Evolutionary conservation across 2,113 vertebrate genomes (phyloP), one percentile per base, ranked within the genome.

Genomic region (Myodes glareolus): DNA sequence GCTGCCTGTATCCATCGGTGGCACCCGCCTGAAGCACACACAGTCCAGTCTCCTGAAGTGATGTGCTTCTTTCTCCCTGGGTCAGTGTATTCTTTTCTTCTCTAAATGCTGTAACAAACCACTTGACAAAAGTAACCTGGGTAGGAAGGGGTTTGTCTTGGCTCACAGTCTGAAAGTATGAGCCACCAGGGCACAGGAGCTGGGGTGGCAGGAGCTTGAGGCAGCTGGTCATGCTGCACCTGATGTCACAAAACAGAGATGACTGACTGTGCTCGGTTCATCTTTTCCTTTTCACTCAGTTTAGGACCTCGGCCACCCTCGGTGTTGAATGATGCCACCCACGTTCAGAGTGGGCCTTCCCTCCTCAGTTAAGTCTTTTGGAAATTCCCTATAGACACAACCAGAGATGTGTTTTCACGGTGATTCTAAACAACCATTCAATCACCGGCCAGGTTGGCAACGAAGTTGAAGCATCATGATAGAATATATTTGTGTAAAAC

Each of bases 211-310:
- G 31, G 19, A 23, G 36, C 9, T 17, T 13, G 36, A 58, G 52
- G 52, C 50, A 81, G 50, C 78, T 55, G 77, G 50, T 36, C 78
- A 81, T 5, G 17, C n/a, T 39, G 21, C 9, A 5, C 58, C 52
- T 58, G 21, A 5, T 36, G 21, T 81, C 33, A 58, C 50, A 25
- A 14, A 25, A 11, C 21, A 39, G 10, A 52, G 31, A 10, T n/a
- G 2, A n/a, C 25, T 1, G 52, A 52, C 3, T 5, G 33, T 1
- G 78, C 78, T 39, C 52, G 0, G 52, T 5, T 58, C 33, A 25
- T 3, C 16, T 39, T 58, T 55, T 12, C 78, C 78, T 81, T n/a
- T 5, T 68, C 31, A 68, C 1, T 4, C 5, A 25, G 50, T 25
- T 36, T 58, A 27, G 21, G 80, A 16, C 33, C 23, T 7, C 11